Evolutionary conservation across 2,888 invertebrate genomes (phyloP), one percentile per base, ranked within the genome.

Genomic region (Apamea epomidion): DNA sequence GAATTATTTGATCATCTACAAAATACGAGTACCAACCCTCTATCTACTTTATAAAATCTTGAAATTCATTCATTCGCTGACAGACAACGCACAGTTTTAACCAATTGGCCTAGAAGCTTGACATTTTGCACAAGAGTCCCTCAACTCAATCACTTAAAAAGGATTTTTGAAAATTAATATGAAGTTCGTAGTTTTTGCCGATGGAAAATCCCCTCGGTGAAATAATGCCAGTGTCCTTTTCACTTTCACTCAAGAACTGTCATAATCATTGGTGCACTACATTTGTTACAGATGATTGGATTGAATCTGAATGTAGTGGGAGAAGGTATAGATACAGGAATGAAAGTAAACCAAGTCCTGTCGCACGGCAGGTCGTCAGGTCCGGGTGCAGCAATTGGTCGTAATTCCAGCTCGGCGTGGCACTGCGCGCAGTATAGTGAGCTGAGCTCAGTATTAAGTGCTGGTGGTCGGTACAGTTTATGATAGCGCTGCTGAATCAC

Each of bases 341-440:
- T 16, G 32, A 25, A 69, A 81, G 62, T 81, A 48, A 75, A 48
- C n/a, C 32, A 80, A 37, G 29, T 25, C 25, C 21, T 29, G n/a
- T 68, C 42, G 18, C 45, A 18, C 21, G 74, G 6, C 32, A 32
- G 73, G 37, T 18, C 12, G 16, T 25, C 37, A 25, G 29, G 2
- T 16, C 42, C 64, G 68, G 37, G 45, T 16, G 8, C 58, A 37
- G 37, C 75, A 42, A 32, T 67, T 62, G n/a, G 73, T 58, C 68
- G 82, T 82, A 78, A 78, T 67, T 78, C 62, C 48, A 12, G 82
- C 62, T 84, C 73, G 16, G 32, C 14, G 84, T 29, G 65, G 42
- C 82, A 64, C 2, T 45, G 74, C 32, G 65, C 42, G 82, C 51
- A 32, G 58, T 84, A 74, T 62, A 72, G 62, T 54, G 42, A 64